Conservation (phyloP, 2,113 vertebrate species). For the Anser brachyrhynchus region DNA sequence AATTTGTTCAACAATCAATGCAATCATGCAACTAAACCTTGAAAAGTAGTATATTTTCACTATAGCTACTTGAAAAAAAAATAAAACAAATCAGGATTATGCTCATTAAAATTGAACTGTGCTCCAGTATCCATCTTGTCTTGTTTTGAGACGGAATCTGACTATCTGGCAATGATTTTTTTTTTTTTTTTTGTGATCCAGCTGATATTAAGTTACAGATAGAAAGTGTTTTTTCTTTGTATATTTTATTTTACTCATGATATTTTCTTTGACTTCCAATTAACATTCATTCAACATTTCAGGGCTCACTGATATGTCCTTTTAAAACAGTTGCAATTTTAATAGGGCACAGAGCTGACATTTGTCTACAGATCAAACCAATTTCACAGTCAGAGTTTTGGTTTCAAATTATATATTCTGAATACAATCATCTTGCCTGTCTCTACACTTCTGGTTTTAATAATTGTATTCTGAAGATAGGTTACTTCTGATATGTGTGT, state of each 20-base stretch:
- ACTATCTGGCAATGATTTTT: not conserved
- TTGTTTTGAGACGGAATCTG: constrained; percentile 16
- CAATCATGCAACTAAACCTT: constrained; percentile 48
- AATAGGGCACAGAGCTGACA: constrained; percentile 35
- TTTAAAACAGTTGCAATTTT: constrained; percentile 53
- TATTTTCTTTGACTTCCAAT: constrained; percentile 58
- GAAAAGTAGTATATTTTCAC: constrained; percentile 61
- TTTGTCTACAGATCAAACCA: constrained; percentile 42
- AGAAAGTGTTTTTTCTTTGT: not conserved
- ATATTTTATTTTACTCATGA: constrained; percentile 25
- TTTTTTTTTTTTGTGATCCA: not conserved
- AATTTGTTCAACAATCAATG: constrained; percentile 35
- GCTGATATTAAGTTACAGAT: not conserved
- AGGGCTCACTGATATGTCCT: constrained; percentile 8
- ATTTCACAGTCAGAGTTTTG: constrained; percentile 26
- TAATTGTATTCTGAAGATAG: not conserved
- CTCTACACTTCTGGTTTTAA: not conserved
- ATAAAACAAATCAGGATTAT: not conserved
- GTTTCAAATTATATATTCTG: not conserved
- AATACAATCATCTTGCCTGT: not conserved
- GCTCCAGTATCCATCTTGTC: not conserved
- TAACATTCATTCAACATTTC: constrained; percentile 61
- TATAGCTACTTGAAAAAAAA: constrained; percentile 56
- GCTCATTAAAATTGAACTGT: constrained; percentile 32
- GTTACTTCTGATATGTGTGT: not conserved